phyloP scores from a whole-genome alignment of 2,113 vertebrate genomes.

The Otocyon megalotis region DNA sequence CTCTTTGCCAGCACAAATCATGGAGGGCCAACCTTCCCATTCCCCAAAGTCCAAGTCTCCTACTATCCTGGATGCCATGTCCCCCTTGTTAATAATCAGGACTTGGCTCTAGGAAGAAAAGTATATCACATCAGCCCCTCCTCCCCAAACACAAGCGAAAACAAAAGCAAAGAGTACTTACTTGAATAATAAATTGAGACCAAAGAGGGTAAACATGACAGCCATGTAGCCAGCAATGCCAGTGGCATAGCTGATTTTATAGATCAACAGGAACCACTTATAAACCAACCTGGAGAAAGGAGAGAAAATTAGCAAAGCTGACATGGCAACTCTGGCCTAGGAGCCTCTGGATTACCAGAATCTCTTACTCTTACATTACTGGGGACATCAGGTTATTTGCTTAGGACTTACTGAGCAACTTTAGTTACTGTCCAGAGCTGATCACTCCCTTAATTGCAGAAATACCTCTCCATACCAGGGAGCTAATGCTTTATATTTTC shows the following conservation, averaged over 20 bases:
- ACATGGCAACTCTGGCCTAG: neutral
- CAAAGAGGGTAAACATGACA: slow-evolving; percentile 99
- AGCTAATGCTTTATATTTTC: slow-evolving; percentile 46
- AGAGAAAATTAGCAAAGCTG: slow-evolving; percentile 49
- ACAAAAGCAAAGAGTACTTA: slow-evolving; percentile 83
- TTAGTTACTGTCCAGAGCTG: neutral
- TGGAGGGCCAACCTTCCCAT: neutral
- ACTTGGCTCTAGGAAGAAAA: slow-evolving; percentile 29
- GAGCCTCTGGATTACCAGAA: neutral
- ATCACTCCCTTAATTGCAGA: neutral
- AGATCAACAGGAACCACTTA: slow-evolving; percentile 98
- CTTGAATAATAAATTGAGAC: slow-evolving; percentile 98
- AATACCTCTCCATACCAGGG: neutral
- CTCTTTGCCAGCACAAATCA: slow-evolving; percentile 28
- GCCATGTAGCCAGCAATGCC: slow-evolving; percentile 97
- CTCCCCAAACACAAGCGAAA: slow-evolving; percentile 32
- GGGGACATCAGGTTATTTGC: neutral
- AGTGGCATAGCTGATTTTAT: slow-evolving; percentile 98
- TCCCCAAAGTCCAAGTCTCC: neutral
- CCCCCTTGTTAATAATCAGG: neutral
- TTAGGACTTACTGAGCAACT: slow-evolving; percentile 27
- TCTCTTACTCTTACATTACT: neutral
- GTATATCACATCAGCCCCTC: neutral
- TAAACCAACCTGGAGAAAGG: slow-evolving; percentile 93
- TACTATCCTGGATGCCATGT: neutral